phyloP scores from a whole-genome alignment of 64 coral and sea anemone genomes.

The Stylophora pistillata region DNA sequence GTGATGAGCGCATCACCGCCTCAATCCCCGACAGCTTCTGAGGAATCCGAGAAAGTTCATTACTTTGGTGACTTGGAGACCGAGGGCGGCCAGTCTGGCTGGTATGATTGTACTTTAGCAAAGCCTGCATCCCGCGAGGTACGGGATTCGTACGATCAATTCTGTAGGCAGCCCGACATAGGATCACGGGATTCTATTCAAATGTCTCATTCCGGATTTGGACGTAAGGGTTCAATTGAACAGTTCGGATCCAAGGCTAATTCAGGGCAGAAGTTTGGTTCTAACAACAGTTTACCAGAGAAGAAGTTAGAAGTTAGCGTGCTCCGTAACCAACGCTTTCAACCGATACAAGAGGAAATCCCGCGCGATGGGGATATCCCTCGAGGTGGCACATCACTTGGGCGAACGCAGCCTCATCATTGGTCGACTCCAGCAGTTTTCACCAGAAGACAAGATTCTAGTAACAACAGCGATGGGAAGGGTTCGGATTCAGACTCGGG shows the following conservation, averaged over 20 bases:
- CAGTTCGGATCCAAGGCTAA: conserved; percentile 71
- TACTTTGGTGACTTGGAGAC: conserved; percentile 81
- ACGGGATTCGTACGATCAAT: conserved; percentile 91
- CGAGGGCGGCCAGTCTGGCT: conserved; percentile 58
- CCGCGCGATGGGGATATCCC: conserved; percentile 50
- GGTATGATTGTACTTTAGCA: conserved; percentile 78
- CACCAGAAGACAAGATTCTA: conserved; percentile 49
- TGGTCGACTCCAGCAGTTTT: conserved; percentile 87
- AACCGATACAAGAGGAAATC: conserved; percentile 61
- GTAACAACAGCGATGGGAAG: conserved; percentile 40
- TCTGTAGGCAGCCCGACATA: conserved; percentile 66
- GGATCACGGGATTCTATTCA: conserved; percentile 86
- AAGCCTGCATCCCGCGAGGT: conserved; percentile 80
- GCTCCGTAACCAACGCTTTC: conserved; percentile 53
- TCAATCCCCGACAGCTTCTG: conserved; percentile 23
- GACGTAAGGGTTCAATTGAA: conserved; percentile 68
- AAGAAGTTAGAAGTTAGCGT: conserved; percentile 32
- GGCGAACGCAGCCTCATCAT: conserved; percentile 55
- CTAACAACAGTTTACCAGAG: conserved; percentile 70
- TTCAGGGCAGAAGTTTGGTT: conserved; percentile 72
- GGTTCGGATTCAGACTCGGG: conserved; percentile 77
- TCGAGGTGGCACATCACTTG: not conserved
- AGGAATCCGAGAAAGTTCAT: conserved; percentile 69
- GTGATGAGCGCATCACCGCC: conserved; percentile 4
- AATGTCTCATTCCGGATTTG: not conserved